A percentile compares a stretch with the other conserved stretches of the same genome.
These are phyloP conservation scores for Cataglyphis albicans DNA, from an alignment of 2,888 invertebrate genomes.

Conservation along the genomic window DNA sequence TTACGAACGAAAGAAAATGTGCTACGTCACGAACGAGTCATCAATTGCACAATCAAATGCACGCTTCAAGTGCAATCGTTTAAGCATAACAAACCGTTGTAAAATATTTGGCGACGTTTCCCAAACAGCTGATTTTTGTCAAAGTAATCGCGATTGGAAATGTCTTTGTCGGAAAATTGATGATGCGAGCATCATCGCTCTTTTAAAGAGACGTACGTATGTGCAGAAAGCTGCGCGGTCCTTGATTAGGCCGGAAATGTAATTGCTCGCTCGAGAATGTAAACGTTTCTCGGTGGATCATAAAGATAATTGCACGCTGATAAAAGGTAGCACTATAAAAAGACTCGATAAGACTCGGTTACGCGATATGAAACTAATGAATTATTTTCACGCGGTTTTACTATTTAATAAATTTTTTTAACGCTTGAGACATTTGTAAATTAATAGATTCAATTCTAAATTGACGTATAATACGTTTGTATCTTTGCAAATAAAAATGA, in stretches of 20 bases:
- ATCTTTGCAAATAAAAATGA: constrained; percentile 9
- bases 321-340: background rate
- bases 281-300: background rate
- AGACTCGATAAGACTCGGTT: background rate
- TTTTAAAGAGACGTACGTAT: background rate
- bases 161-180: background rate
- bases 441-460: background rate
- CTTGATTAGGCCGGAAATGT: background rate
- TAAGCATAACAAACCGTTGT: background rate
- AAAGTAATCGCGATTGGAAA: background rate
- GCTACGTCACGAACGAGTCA: constrained; percentile 37
- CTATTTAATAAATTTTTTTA: background rate
- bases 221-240: background rate
- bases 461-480: background rate
- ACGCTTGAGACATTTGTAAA: background rate
- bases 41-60: constrained; percentile 33
- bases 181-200: background rate
- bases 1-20: constrained; percentile 16
- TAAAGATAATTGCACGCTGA: constrained; percentile 3
- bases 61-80: background rate
- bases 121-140: background rate
- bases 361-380: constrained; percentile 7
- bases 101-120: background rate
- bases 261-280: background rate
- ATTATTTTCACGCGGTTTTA: background rate